phyloP scores from a whole-genome alignment of 2,797 vertebrate genomes.

The Tolypeutes matacus region DNA sequence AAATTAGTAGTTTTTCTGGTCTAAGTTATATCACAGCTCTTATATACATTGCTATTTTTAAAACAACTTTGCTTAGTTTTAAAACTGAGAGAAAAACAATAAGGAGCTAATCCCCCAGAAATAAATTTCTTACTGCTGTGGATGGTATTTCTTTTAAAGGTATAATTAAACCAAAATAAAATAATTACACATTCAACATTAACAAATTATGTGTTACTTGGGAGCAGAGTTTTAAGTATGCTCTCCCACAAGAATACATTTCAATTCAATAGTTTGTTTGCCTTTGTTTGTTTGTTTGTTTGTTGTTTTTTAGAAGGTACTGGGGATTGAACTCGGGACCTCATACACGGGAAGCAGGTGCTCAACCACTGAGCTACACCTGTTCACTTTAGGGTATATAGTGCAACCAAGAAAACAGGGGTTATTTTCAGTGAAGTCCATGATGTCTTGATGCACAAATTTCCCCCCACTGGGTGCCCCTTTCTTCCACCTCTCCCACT shows the following conservation, averaged over 20 bases:
- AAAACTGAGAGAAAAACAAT: slow-evolving; percentile 9
- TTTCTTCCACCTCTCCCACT: not conserved
- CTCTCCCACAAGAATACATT: not conserved
- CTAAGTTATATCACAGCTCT: not conserved
- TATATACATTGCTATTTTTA: not conserved
- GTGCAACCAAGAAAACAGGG: not conserved
- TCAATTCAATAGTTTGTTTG: not conserved
- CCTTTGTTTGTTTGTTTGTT: no score
- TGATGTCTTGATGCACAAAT: not conserved
- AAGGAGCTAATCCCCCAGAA: slow-evolving; percentile 22
- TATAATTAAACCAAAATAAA: slow-evolving; percentile 48
- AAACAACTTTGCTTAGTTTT: slow-evolving; percentile 46
- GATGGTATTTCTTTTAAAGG: slow-evolving; percentile 21
- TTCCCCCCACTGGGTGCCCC: not conserved
- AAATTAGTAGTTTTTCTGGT: slow-evolving; percentile 27
- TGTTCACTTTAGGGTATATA: not conserved
- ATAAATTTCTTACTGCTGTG: not conserved
- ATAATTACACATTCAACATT: not conserved
- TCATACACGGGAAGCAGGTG: no score
- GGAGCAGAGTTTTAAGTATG: not conserved
- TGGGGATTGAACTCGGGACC: no score
- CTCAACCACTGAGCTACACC: no score
- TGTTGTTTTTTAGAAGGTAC: no score
- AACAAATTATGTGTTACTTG: slow-evolving; percentile 19
- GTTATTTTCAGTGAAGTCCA: not conserved